These are phyloP conservation scores for Brenthis daphne DNA, from an alignment of 2,888 invertebrate genomes.

Conservation along the genomic window DNA sequence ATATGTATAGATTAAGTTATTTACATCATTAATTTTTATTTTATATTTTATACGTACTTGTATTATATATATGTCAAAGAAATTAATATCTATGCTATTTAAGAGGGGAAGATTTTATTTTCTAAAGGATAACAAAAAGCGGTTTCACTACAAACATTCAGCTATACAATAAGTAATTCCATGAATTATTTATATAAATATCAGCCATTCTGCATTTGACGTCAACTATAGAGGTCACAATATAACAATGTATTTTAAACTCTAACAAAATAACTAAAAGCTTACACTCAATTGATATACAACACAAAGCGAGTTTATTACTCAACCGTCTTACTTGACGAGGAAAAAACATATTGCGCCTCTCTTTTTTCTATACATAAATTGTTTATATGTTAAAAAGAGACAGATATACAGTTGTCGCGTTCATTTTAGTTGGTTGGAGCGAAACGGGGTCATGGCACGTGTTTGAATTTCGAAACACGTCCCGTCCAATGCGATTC, in stretches of 20 bases:
- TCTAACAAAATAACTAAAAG: constrained; percentile 47
- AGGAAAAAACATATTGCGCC: constrained; percentile 43
- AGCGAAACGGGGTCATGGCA: constrained; percentile 73
- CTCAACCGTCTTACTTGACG: constrained; percentile 48
- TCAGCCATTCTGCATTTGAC: constrained; percentile 59
- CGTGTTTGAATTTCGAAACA: constrained; percentile 80
- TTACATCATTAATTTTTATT: too few relatives aligned
- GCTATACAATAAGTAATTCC: constrained; percentile 52
- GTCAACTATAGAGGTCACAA: constrained; percentile 44
- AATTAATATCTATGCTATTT: too few relatives aligned
- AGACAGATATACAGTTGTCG: constrained; percentile 54
- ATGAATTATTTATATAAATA: constrained; percentile 53
- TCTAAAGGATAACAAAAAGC: not conserved
- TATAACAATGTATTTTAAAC: constrained; percentile 40
- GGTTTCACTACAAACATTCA: constrained; percentile 10
- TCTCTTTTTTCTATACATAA: constrained; percentile 55
- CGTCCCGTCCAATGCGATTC: constrained; percentile 75
- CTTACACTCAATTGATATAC: constrained; percentile 39
- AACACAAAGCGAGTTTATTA: constrained; percentile 58
- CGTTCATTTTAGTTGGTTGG: constrained; percentile 50
- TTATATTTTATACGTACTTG: too few relatives aligned
- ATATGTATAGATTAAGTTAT: too few relatives aligned
- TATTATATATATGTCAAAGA: too few relatives aligned
- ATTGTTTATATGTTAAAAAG: constrained; percentile 52
- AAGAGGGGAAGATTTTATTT: too few relatives aligned